A percentile compares a stretch with the other conserved stretches of the same genome.
Conservation (phyloP, 2,888 invertebrate genomes). For the Clepsis dumicolana region DNA sequence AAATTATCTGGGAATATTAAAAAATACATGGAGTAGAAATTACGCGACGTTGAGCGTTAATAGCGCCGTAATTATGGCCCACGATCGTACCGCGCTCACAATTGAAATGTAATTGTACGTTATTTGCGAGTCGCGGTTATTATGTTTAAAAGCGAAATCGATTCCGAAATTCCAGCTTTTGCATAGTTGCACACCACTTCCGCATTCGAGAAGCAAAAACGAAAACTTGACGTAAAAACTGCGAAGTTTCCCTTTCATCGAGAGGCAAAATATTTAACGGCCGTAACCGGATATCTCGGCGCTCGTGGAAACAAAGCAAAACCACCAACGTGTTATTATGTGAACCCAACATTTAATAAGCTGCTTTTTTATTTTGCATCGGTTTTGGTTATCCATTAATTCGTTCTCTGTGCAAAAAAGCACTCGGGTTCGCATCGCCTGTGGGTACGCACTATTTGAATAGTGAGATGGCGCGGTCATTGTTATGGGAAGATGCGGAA, state of each 20-base stretch:
- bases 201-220: slow-evolving; percentile 81
- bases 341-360: slow-evolving; percentile 86
- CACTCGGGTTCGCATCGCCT: slow-evolving; percentile 73
- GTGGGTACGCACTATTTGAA: slow-evolving; percentile 71
- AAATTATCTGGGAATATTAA: slow-evolving; percentile 68
- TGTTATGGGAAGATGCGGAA: slow-evolving; percentile 86
- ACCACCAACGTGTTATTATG: slow-evolving; percentile 85
- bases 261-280: slow-evolving; percentile 84
- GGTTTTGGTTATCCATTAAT: slow-evolving; percentile 85
- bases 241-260: slow-evolving; percentile 83
- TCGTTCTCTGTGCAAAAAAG: slow-evolving; percentile 77
- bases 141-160: slow-evolving; percentile 77
- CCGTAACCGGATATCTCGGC: slow-evolving; percentile 84
- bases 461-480: slow-evolving; percentile 81
- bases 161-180: slow-evolving; percentile 78
- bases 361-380: slow-evolving; percentile 82
- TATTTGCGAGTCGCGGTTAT: slow-evolving; percentile 63
- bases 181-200: slow-evolving; percentile 83
- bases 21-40: slow-evolving; percentile 55
- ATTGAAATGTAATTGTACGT: slow-evolving; percentile 80
- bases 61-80: slow-evolving; percentile 63
- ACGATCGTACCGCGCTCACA: slow-evolving; percentile 61
- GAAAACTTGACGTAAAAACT: slow-evolving; percentile 77
- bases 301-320: slow-evolving; percentile 84
- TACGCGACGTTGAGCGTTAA: slow-evolving; percentile 49